phyloP scores from a whole-genome alignment of 2,113 vertebrate genomes.

The Bothrops jararaca region DNA sequence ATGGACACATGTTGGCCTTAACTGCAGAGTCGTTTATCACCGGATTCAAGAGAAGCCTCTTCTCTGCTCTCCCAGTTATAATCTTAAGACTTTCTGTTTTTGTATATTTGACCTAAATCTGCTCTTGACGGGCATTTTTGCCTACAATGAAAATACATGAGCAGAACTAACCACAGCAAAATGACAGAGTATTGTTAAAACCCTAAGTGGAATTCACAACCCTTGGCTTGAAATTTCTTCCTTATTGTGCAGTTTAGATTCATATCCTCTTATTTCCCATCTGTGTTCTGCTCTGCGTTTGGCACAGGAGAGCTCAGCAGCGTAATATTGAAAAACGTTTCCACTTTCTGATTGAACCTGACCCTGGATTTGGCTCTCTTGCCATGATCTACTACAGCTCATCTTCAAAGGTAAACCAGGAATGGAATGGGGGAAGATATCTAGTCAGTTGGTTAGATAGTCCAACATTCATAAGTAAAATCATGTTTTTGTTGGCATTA shows the following conservation, averaged over 20 bases:
- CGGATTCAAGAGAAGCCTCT: constrained; percentile 1
- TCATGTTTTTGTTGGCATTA: constrained; percentile 55
- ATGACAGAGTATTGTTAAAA: constrained; percentile 3
- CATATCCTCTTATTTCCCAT: neutral
- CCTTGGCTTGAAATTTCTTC: neutral
- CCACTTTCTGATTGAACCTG: neutral
- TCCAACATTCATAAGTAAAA: constrained; percentile 51
- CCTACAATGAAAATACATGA: neutral
- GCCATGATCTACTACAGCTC: constrained; percentile 31
- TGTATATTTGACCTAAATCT: constrained; percentile 24
- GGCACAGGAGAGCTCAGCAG: neutral
- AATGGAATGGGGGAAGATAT: constrained; percentile 39
- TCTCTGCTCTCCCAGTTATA: neutral
- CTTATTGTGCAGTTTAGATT: neutral
- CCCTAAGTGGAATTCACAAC: constrained; percentile 11
- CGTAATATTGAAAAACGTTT: neutral
- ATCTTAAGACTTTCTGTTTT: constrained; percentile 40
- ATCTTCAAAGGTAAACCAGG: constrained; percentile 32
- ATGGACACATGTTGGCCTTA: constrained; percentile 35
- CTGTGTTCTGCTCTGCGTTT: neutral
- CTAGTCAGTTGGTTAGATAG: constrained; percentile 41
- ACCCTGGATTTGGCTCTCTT: constrained; percentile 11
- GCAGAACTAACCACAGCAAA: neutral
- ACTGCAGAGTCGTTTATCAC: neutral
- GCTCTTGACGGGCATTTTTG: constrained; percentile 8